Evolutionary conservation across 2,797 vertebrate genomes (phyloP), one percentile per base, ranked within the genome.

Genomic region (Onychomys torridus): DNA sequence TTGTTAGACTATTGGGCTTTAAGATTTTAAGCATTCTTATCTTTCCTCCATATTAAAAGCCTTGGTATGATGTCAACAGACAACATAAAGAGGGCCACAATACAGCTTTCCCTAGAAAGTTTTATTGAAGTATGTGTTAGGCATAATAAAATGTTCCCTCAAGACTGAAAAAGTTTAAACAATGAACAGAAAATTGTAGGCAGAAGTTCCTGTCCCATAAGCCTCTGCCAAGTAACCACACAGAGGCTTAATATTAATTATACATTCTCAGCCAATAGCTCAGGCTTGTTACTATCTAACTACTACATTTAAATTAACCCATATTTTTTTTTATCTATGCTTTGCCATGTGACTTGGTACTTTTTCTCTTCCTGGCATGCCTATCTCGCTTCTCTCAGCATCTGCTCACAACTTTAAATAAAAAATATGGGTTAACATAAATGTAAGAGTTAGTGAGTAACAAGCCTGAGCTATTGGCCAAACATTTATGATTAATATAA

Each of bases 31-130:
- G 85, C 90, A 19, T 91, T 94, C 11, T 96, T 96, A 65, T 91
- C 97, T 97, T 96, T 23, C 55, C 16, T 55, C 84, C 69, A 95
- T 96, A 93, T 79, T 97, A 95, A 96, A 96, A 97, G 65, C 16
- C 34, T 94, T 65, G 95, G 91, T 94, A 52, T 87, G 17, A 89
- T 86, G 83, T 43, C 75, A 96, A 55, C 49, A 89, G 0, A 71
- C 23, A 91, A 6, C 21, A 81, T 90, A 91, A 97, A 93, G 1
- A 46, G n/a, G 1, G 5, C 49, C 77, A 87, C 43, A 77, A 65
- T 63, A 95, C 5, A 94, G 2, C n/a, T 95, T 1, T 14, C 21
- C 34, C 11, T 55, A 77, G 63, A 1, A 77, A 5, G 25, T 94
- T 95, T 90, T 94, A 95, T 91, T 75, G 40, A 95, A 94, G 9